phyloP scores from a whole-genome alignment of 2,888 invertebrate species.

The Vanessa cardui region DNA sequence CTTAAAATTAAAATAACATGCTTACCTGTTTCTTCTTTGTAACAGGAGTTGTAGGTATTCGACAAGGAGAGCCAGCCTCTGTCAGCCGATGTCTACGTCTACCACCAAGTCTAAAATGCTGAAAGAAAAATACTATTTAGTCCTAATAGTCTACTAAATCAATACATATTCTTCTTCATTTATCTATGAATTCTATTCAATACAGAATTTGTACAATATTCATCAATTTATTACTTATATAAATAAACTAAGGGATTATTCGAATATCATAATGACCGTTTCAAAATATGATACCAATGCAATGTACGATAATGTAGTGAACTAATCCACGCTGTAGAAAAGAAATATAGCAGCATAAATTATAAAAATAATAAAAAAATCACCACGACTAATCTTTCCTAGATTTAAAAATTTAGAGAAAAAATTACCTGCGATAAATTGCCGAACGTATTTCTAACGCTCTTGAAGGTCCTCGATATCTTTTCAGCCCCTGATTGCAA shows the following conservation, averaged over 20 bases:
- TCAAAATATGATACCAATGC: no score
- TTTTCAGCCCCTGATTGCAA: slow-evolving; percentile 86
- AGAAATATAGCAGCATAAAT: no score
- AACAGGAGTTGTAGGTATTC: slow-evolving; percentile 72
- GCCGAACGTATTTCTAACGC: slow-evolving; percentile 85
- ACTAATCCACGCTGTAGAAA: no score
- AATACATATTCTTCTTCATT: no score
- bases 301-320: no score
- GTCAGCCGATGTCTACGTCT: slow-evolving; percentile 73
- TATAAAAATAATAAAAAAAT: neutral
- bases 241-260: no score
- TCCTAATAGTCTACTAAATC: no score
- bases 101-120: slow-evolving; percentile 75
- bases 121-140: slow-evolving; percentile 4
- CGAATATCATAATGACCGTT: no score
- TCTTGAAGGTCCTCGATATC: slow-evolving; percentile 85
- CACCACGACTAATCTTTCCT: neutral
- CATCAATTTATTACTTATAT: no score
- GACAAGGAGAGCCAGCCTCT: slow-evolving; percentile 70
- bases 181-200: no score
- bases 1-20: no score
- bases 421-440: slow-evolving; percentile 85
- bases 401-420: neutral
- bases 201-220: no score
- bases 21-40: slow-evolving; percentile 73